A percentile compares a stretch with the other conserved stretches of the same genome.
Conservation (phyloP, 1,140 invertebrate genomes). For the Manduca sexta region DNA sequence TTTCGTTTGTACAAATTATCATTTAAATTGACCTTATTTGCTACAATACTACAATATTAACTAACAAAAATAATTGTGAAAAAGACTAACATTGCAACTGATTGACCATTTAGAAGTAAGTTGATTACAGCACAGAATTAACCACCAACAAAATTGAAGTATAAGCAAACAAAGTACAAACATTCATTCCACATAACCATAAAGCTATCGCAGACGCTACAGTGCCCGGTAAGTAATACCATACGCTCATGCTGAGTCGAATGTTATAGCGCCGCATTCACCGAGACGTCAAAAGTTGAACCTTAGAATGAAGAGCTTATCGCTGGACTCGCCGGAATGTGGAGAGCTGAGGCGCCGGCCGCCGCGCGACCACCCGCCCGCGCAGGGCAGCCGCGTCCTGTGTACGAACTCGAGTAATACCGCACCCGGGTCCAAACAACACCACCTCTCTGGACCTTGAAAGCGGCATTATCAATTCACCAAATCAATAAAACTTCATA, state of each 20-base stretch:
- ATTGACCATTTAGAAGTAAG: too few relatives aligned
- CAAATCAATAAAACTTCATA: too few relatives aligned
- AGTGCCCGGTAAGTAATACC: slow-evolving; percentile 23
- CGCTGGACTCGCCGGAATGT: slow-evolving; percentile 95
- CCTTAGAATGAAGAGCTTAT: slow-evolving; percentile 97
- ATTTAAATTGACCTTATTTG: too few relatives aligned
- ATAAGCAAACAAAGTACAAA: not conserved
- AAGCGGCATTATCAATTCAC: too few relatives aligned
- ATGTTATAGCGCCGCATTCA: slow-evolving; percentile 91
- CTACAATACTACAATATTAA: too few relatives aligned
- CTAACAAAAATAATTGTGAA: too few relatives aligned
- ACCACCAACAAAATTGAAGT: not conserved
- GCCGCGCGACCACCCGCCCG: slow-evolving; percentile 39
- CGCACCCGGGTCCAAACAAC: slow-evolving; percentile 47
- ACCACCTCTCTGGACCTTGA: too few relatives aligned
- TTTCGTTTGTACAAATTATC: too few relatives aligned
- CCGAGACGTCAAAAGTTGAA: slow-evolving; percentile 96
- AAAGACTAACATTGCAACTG: too few relatives aligned
- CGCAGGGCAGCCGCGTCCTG: slow-evolving; percentile 65
- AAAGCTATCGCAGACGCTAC: slow-evolving; percentile 5
- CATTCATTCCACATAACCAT: not conserved
- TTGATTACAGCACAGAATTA: not conserved
- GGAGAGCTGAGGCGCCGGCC: slow-evolving; percentile 87
- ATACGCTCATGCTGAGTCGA: slow-evolving; percentile 47
- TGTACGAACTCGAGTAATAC: slow-evolving; percentile 57